These are phyloP conservation scores for Diabrotica balteata DNA, from an alignment of 2,888 invertebrate species.

Conservation along the genomic window DNA sequence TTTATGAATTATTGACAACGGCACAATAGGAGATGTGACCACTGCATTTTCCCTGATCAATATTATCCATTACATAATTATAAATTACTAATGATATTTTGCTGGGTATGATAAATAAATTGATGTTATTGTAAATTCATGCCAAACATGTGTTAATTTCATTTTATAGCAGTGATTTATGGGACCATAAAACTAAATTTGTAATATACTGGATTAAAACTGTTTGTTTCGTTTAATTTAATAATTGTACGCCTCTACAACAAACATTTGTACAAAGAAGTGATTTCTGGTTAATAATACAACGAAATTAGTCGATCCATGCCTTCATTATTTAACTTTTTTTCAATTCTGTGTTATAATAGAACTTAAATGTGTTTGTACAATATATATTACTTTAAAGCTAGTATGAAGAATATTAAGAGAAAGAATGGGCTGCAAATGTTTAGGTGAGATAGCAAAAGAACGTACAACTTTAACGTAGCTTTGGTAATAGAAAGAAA, in stretches of 20 bases:
- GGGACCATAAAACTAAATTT: constrained; percentile 48
- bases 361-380: too few species aligned
- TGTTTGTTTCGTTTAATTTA: constrained; percentile 25
- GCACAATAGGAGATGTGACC: constrained; percentile 43
- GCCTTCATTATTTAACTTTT: too few species aligned
- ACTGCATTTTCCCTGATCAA: constrained; percentile 42
- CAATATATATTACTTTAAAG: too few species aligned
- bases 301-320: too few species aligned
- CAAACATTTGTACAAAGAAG: background rate
- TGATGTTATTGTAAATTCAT: constrained; percentile 49
- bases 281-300: background rate
- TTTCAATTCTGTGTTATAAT: too few species aligned
- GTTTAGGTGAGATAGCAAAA: too few species aligned
- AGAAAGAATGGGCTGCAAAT: too few species aligned
- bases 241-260: constrained; percentile 4
- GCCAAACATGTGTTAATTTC: constrained; percentile 53
- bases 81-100: constrained; percentile 49
- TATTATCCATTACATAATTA: constrained; percentile 45
- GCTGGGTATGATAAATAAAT: constrained; percentile 52
- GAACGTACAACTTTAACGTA: too few species aligned
- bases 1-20: constrained; percentile 52
- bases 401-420: too few species aligned
- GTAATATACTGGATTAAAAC: constrained; percentile 45
- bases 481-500: too few species aligned
- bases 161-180: constrained; percentile 52